These are phyloP conservation scores for Chauna torquata DNA, from an alignment of 2,113 vertebrate genomes.

Conservation along the genomic window DNA sequence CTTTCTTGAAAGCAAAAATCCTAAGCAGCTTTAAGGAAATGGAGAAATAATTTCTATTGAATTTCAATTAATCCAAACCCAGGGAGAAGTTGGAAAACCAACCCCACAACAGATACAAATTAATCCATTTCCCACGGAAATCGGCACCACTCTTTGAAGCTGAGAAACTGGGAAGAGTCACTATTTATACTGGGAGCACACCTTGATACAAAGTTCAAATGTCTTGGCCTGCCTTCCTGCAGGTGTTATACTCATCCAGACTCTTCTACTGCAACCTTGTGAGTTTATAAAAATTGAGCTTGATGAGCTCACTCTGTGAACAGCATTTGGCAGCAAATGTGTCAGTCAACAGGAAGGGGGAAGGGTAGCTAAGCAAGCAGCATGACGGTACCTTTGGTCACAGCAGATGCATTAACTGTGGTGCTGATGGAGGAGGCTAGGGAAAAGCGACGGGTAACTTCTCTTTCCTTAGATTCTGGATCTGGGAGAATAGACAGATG, in stretches of 20 bases:
- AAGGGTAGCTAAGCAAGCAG: conserved; percentile 34
- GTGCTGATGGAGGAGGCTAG: conserved; percentile 86
- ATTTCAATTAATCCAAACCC: background rate
- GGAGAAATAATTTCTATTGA: background rate
- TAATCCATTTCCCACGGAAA: background rate
- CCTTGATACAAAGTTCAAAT: background rate
- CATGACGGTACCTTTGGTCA: conserved; percentile 86
- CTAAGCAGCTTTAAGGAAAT: background rate
- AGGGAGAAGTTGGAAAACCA: background rate
- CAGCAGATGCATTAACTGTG: conserved; percentile 77
- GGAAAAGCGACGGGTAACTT: conserved; percentile 88
- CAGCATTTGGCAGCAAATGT: background rate
- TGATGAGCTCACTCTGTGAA: background rate
- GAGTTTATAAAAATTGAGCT: background rate
- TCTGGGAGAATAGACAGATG: conserved; percentile 77
- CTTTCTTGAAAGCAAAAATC: background rate
- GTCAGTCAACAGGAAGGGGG: background rate
- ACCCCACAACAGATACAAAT: background rate
- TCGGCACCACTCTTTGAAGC: background rate
- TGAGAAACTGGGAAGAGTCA: background rate
- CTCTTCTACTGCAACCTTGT: background rate
- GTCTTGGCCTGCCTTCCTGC: background rate
- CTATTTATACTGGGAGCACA: background rate
- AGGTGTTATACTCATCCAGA: background rate
- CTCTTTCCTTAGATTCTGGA: conserved; percentile 83